Evolutionary conservation across 2,888 invertebrate species (phyloP), one percentile per base, ranked within the genome.

Genomic region (Sylvicola cinctus): DNA sequence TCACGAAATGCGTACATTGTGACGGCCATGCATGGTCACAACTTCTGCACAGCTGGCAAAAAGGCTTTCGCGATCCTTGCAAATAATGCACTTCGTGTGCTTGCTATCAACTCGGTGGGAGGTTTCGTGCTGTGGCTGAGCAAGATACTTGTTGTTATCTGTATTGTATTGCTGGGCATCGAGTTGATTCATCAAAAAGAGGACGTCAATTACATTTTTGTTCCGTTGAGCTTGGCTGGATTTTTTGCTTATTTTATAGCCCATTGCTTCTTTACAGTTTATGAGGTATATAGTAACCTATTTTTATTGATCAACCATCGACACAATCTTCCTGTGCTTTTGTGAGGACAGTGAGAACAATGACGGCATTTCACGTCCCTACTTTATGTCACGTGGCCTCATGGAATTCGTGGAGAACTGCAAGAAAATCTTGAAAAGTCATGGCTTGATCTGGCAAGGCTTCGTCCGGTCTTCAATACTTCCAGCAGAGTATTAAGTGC

Each of bases 101-200:
- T 68, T 11, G 72, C 74, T 3, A 73, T 78, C 31, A 77, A 77
- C 55, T 73, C 74, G 16, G 69, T 77, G n/a, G 76, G 76, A 10
- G 74, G 74, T 50, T 75, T 76, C 46, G 68, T 76, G 2, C 50
- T 78, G 15, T 68, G 75, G 43, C 52, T 78, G 31, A 70, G 69
- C 16, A 78, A 79, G 61, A 60, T 70, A 4, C 52, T 70, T 15
- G 69, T 77, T 3, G 70, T 74, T 28, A 60, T 66, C 3, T 55
- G 65, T 3, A 72, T 72, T 1, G 64, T 70, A 12, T 57, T 72
- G 8, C 58, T 71, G 33, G 73, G 74, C 14, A 58, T 71, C 23
- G 61, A 65, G 44, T 46, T 72, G 39, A 52, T 72, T 37, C 61
- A 66, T 65, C 54, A 58, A 41, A 66, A 67, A 44, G 58, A 62